Percentiles rank a stretch among this genome's conserved stretches.
phyloP scores from a whole-genome alignment of 2,888 invertebrate species.

The Lucinisca nassula region DNA sequence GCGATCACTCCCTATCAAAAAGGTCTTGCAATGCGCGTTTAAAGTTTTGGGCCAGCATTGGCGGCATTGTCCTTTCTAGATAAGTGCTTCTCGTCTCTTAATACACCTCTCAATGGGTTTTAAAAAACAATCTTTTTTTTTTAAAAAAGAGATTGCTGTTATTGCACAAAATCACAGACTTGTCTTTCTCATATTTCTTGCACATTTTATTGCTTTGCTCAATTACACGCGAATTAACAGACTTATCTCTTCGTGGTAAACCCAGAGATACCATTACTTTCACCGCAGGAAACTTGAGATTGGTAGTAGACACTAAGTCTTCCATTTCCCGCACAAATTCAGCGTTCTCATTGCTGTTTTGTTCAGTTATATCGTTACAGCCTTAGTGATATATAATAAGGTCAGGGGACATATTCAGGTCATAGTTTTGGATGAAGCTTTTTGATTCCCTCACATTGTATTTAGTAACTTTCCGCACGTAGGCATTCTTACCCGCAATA shows the following conservation, averaged over 20 bases:
- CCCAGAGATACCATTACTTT: neutral
- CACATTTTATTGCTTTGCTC: neutral
- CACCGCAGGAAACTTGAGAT: neutral
- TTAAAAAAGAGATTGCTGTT: neutral
- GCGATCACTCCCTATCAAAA: too few relatives aligned
- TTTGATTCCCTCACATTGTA: neutral
- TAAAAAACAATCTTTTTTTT: too few relatives aligned
- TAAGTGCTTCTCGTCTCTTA: neutral
- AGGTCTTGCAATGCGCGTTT: too few relatives aligned
- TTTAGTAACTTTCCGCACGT: neutral
- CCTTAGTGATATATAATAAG: neutral
- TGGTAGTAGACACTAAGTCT: neutral
- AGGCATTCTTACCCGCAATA: too few relatives aligned
- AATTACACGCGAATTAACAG: too few relatives aligned
- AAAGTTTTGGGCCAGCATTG: neutral
- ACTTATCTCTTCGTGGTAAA: neutral
- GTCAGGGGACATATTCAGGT: neutral
- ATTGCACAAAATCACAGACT: neutral
- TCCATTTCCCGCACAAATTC: neutral
- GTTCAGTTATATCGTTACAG: neutral
- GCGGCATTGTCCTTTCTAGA: neutral
- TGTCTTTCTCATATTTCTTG: neutral
- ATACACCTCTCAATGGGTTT: neutral
- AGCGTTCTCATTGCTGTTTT: neutral
- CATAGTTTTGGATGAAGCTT: neutral